Evolutionary conservation across 1,140 invertebrate genomes (phyloP).

Genomic region (Euwallacea fornicatus): DNA sequence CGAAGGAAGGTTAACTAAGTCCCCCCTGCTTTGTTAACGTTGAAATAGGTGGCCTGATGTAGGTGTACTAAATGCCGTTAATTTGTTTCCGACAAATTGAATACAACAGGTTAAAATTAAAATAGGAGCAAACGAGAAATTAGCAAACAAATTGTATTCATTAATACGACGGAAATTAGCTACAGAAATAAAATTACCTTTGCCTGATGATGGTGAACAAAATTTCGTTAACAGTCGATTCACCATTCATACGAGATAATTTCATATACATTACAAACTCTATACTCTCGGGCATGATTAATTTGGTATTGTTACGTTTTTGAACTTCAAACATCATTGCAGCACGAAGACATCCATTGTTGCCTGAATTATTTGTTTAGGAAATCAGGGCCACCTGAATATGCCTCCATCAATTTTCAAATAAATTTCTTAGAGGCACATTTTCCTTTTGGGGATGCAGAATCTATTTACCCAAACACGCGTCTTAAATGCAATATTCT

Average conservation of each 20-base stretch:
- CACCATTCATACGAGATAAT: neutral
- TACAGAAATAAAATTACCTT: constrained; percentile 19
- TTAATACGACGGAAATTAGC: constrained; percentile 25
- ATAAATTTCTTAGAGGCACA: neutral
- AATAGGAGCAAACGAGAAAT: constrained; percentile 34
- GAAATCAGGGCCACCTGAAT: neutral
- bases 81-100: constrained; percentile 33
- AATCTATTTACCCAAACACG: neutral
- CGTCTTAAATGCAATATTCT: constrained; percentile 1
- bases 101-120: constrained; percentile 30
- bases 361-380: neutral
- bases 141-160: constrained; percentile 34
- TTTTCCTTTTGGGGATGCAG: neutral
- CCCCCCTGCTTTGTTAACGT: constrained; percentile 2
- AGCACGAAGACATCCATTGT: neutral
- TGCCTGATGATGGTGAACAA: constrained; percentile 1
- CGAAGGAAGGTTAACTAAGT: neutral
- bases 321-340: neutral
- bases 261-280: neutral
- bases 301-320: neutral
- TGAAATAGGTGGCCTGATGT: constrained; percentile 6
- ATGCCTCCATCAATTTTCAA: neutral
- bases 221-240: constrained; percentile 10
- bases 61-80: constrained; percentile 21
- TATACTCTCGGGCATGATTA: neutral